Evolutionary conservation across 2,888 invertebrate genomes (phyloP).

Genomic region (Ethmia dodecea): DNA sequence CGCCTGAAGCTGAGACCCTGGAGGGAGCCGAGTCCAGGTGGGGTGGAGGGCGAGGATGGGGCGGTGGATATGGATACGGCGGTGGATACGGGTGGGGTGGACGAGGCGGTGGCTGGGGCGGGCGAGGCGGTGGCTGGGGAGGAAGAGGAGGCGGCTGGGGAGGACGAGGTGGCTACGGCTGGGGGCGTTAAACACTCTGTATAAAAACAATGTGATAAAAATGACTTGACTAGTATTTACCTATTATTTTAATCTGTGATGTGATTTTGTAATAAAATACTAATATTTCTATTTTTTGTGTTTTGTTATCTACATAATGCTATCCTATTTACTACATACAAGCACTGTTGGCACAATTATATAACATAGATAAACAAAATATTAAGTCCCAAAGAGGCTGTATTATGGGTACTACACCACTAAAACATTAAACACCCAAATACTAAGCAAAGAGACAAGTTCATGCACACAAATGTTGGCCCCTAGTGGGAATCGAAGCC

Average conservation of each 20-base stretch:
- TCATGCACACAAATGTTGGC: no score
- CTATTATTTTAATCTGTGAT: no score
- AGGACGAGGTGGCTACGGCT: slow-evolving; percentile 3
- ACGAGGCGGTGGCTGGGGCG: slow-evolving; percentile 9
- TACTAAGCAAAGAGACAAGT: no score
- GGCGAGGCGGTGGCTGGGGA: slow-evolving; percentile 15
- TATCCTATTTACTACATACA: no score
- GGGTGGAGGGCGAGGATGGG: slow-evolving; percentile 16
- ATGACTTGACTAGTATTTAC: slow-evolving; percentile 4
- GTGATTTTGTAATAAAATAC: slow-evolving; percentile 10
- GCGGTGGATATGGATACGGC: slow-evolving; percentile 14
- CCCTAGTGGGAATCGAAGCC: no score
- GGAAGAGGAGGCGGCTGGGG: slow-evolving; percentile 9
- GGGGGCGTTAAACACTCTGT: slow-evolving; percentile 18
- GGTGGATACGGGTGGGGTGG: slow-evolving; percentile 7
- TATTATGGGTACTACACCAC: no score
- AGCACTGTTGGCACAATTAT: no score
- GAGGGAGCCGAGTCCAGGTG: slow-evolving; percentile 24
- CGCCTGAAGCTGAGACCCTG: slow-evolving; percentile 11
- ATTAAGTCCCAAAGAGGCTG: no score
- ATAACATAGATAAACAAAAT: no score
- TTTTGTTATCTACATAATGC: no score
- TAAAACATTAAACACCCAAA: no score
- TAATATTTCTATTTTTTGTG: no score
- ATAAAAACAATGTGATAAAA: not conserved